These are phyloP conservation scores for Epinephelus coioides DNA, from an alignment of 2,797 vertebrate genomes.

Conservation along the genomic window DNA sequence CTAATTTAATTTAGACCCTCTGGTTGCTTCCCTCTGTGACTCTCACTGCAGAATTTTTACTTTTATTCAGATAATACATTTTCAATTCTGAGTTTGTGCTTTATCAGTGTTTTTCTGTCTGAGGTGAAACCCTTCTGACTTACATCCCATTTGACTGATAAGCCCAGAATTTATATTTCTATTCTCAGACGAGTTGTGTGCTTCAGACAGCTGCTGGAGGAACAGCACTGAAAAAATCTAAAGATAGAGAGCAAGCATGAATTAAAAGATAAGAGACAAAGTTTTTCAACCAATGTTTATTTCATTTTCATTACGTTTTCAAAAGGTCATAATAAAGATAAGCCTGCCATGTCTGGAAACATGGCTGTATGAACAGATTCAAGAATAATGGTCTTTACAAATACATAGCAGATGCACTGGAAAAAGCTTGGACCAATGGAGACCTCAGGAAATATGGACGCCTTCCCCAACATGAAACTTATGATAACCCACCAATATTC, in stretches of 20 bases:
- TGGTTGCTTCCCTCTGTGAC: slow-evolving; percentile 7
- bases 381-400: slow-evolving; percentile 4
- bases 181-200: slow-evolving; percentile 12
- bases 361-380: neutral
- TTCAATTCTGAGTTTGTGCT: slow-evolving; percentile 40
- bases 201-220: slow-evolving; percentile 16
- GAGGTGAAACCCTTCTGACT: slow-evolving; percentile 57
- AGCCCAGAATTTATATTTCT: slow-evolving; percentile 63
- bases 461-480: neutral
- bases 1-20: slow-evolving; percentile 29
- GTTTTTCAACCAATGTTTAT: slow-evolving; percentile 58
- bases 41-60: neutral
- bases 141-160: slow-evolving; percentile 74
- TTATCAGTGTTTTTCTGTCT: slow-evolving; percentile 46
- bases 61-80: slow-evolving; percentile 38
- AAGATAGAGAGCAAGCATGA: slow-evolving; percentile 45
- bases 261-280: slow-evolving; percentile 69
- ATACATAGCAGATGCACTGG: neutral
- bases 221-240: slow-evolving; percentile 25
- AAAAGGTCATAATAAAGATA: slow-evolving; percentile 56
- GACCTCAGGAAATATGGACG: neutral
- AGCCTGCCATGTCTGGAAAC: slow-evolving; percentile 36
- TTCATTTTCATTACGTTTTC: slow-evolving; percentile 56
- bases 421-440: neutral
- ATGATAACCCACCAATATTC: slow-evolving; percentile 17